These are phyloP conservation scores for Aphrophora alni DNA, from an alignment of 2,888 invertebrate species.

Conservation along the genomic window DNA sequence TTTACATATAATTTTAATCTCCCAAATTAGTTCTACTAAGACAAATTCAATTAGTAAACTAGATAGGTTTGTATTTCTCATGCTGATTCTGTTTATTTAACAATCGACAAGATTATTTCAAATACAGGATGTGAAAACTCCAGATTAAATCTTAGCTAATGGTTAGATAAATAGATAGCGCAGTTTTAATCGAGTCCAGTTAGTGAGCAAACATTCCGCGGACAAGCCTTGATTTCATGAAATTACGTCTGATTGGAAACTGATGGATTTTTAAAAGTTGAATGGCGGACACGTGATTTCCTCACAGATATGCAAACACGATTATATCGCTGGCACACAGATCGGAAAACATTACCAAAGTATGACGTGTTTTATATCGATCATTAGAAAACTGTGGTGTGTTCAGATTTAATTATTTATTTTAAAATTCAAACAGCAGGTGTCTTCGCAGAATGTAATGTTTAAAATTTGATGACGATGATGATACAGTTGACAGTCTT, in stretches of 20 bases:
- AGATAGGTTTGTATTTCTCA: too few species aligned
- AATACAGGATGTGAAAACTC: too few species aligned
- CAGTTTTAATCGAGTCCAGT: neutral
- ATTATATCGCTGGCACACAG: neutral
- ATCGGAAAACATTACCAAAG: neutral
- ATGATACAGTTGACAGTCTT: too few species aligned
- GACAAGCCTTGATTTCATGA: too few species aligned
- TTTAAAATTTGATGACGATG: too few species aligned
- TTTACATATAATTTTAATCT: too few species aligned
- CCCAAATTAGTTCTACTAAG: too few species aligned
- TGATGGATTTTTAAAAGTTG: neutral
- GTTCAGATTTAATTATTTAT: neutral
- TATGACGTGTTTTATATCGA: neutral
- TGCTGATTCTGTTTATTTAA: too few species aligned
- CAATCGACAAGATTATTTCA: too few species aligned
- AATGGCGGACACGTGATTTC: neutral
- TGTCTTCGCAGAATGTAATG: too few species aligned
- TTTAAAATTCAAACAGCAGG: too few species aligned
- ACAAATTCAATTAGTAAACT: too few species aligned
- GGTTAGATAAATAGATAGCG: neutral
- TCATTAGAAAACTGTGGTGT: neutral
- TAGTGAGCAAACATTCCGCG: neutral
- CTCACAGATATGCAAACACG: neutral
- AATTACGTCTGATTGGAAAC: neutral
- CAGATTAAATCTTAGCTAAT: neutral